Evolutionary conservation across 2,113 vertebrate genomes (phyloP), one percentile per base, ranked within the genome.

Genomic region (Hemiprocne comata): DNA sequence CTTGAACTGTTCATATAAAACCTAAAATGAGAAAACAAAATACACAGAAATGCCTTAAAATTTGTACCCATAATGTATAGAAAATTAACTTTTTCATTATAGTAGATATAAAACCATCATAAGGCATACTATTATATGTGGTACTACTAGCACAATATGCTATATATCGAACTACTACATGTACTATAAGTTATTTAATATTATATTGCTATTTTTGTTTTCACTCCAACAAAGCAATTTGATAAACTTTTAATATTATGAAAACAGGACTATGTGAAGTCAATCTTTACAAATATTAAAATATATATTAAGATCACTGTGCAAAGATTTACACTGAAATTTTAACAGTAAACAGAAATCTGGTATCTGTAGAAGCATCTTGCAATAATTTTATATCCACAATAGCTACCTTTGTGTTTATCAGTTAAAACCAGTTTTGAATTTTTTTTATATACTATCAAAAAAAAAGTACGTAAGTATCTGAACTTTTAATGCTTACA

Each of bases 1-100:
- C 98, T 99, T 99, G 99, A 99, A 99, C 95, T 99, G 99, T 97
- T 99, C 99, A 98, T 99, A 99, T 71, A 99, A 98, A 98, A 99
- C 99, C 99, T 99, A 98, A 96, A 98, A 98, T 75, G 46, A 80
- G 96, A 42, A 90, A 72, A 91, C 61, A 76, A 38, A 90, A 95
- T 94, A 93, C 17, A 91, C 75, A 88, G 87, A 96, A 97, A 89
- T 66, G 55, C 48, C 31, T 90, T 94, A 76, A 76, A 72, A 73
- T 73, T 38, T 65, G 55, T 31, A 61, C 21, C 8, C 26, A n/a
- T 10, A 60, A 73, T 5, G 17, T 13, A 87, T 6, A 60, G 19
- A 48, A 80, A 85, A 33, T 51, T 58, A 3, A 46, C n/a, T 57
- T 86, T 61, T 64, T 88, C 18, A 29, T 34, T 3, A 44, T 1